Percentiles rank a stretch among this genome's conserved stretches.
Conservation (phyloP, 2,888 invertebrate genomes). For the Julus scandinavius region DNA sequence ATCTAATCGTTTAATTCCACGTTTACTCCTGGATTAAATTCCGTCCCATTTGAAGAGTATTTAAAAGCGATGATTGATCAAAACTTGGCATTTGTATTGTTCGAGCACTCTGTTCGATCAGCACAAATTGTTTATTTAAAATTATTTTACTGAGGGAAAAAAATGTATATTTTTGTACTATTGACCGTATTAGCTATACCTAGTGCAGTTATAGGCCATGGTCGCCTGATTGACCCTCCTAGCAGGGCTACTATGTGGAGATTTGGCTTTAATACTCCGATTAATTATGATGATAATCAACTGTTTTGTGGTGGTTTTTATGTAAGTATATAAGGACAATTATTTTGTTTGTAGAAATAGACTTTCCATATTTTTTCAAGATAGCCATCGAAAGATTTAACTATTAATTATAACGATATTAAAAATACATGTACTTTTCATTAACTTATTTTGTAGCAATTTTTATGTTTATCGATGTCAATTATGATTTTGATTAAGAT, state of each 20-base stretch:
- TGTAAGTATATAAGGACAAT: background rate
- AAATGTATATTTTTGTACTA: background rate
- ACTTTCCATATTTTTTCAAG: slow-evolving; percentile 51
- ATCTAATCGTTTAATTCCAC: background rate
- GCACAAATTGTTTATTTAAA: background rate
- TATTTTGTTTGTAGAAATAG: background rate
- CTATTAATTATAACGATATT: background rate
- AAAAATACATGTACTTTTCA: too few relatives aligned
- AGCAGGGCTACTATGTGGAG: slow-evolving; percentile 63
- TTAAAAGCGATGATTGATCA: background rate
- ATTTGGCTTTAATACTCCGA: slow-evolving; percentile 75
- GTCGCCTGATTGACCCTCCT: slow-evolving; percentile 62
- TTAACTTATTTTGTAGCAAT: too few relatives aligned
- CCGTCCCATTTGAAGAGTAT: background rate
- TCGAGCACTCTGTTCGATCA: background rate
- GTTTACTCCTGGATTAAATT: background rate
- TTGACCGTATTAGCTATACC: background rate
- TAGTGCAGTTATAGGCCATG: slow-evolving; percentile 59
- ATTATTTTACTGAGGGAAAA: background rate
- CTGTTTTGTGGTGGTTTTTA: slow-evolving; percentile 62
- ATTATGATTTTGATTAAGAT: too few relatives aligned
- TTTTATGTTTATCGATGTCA: too few relatives aligned
- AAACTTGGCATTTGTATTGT: background rate
- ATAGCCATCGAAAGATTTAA: slow-evolving; percentile 61
- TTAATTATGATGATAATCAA: slow-evolving; percentile 62